Conservation (phyloP, 1,140 invertebrate species). For the Drosophila tropicalis region DNA sequence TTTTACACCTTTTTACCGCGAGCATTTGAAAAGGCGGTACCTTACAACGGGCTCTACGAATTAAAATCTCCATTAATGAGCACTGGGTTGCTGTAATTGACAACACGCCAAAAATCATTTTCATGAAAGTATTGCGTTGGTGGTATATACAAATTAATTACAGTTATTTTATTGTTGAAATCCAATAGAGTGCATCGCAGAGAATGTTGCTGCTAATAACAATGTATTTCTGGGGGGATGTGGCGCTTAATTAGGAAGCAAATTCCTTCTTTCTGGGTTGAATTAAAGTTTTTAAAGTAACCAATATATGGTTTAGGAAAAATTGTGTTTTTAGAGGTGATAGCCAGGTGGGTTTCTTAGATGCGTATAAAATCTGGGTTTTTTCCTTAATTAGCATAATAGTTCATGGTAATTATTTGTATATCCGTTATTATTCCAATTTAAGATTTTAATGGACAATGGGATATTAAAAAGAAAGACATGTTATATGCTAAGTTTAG, state of each 20-base stretch:
- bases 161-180: neutral
- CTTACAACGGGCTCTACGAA: neutral
- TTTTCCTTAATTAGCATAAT: neutral
- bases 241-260: neutral
- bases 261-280: neutral
- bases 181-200: neutral
- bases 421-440: slow-evolving; percentile 1
- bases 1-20: neutral
- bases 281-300: slow-evolving; percentile 6
- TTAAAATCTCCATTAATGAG: neutral
- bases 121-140: neutral
- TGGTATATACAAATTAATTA: slow-evolving; percentile 1
- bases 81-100: neutral
- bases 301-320: neutral
- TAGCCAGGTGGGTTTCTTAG: neutral
- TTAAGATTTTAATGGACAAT: slow-evolving; percentile 1
- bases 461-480: neutral
- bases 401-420: slow-evolving; percentile 5
- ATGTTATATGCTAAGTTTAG: slow-evolving; percentile 1
- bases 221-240: neutral
- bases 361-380: slow-evolving; percentile 3
- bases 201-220: neutral
- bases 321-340: neutral
- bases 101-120: neutral
- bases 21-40: neutral